Evolutionary conservation across 2,113 vertebrate species (phyloP).

Genomic region (Anoura caudifer): DNA sequence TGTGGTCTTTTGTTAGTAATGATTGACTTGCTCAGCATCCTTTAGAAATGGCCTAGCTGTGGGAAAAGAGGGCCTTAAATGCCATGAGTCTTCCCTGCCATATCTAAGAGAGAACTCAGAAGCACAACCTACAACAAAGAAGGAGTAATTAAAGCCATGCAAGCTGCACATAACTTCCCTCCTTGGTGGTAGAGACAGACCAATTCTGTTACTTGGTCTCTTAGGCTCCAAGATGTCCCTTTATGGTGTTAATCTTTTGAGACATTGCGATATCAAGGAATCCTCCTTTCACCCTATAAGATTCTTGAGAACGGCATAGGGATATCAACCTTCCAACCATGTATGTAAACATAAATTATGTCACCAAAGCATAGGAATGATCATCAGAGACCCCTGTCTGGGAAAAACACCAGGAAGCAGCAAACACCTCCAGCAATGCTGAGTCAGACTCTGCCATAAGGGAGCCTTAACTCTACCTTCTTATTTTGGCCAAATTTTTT

Average conservation of each 20-base stretch:
- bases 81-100: background rate
- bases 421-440: background rate
- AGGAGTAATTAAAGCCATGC: background rate
- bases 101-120: background rate
- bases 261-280: background rate
- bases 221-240: background rate
- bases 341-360: too few species aligned
- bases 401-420: background rate
- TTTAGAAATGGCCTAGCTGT: background rate
- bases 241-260: background rate
- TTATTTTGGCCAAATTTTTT: background rate
- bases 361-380: background rate
- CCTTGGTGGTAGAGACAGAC: background rate
- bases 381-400: background rate
- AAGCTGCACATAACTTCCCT: background rate
- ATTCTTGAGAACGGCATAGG: background rate
- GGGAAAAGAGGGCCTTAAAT: background rate
- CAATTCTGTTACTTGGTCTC: background rate
- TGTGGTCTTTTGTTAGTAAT: background rate
- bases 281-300: background rate
- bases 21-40: background rate
- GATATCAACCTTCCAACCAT: background rate
- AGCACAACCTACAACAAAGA: background rate
- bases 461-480: too few species aligned
- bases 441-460: background rate